Percentiles rank a stretch among this genome's conserved stretches.
These are phyloP conservation scores for Meteorus cinctellus DNA, from an alignment of 2,888 invertebrate species.

Conservation along the genomic window DNA sequence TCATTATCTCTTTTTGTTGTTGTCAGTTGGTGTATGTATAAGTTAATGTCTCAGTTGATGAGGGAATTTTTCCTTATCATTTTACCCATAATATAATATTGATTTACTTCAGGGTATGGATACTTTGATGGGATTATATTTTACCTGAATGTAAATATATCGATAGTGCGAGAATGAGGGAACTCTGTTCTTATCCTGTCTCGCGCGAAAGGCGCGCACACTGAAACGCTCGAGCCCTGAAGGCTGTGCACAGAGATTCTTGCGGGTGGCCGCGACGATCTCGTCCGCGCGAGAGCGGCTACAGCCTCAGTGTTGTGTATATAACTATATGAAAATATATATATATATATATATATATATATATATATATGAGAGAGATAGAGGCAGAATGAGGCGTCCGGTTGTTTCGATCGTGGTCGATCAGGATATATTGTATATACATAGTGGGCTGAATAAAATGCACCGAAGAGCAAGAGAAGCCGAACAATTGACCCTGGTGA, in stretches of 20 bases:
- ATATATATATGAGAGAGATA: background rate
- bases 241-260: constrained; percentile 28
- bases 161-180: constrained; percentile 29
- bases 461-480: background rate
- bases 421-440: constrained; percentile 34
- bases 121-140: background rate
- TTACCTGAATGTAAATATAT: constrained; percentile 17
- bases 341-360: background rate
- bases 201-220: constrained; percentile 18
- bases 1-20: background rate
- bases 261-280: constrained; percentile 37
- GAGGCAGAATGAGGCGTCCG: constrained; percentile 41
- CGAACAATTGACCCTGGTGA: too few species aligned
- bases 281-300: background rate
- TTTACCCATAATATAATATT: background rate
- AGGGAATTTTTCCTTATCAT: background rate
- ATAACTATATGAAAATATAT: background rate
- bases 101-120: background rate
- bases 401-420: constrained; percentile 50
- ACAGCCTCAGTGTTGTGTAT: background rate
- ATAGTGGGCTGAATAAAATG: background rate
- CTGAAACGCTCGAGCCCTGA: constrained; percentile 9
- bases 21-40: background rate
- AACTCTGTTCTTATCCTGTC: constrained; percentile 31
- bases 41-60: background rate